Conservation (phyloP, 2,888 invertebrate genomes). For the Ectemnius lituratus region DNA sequence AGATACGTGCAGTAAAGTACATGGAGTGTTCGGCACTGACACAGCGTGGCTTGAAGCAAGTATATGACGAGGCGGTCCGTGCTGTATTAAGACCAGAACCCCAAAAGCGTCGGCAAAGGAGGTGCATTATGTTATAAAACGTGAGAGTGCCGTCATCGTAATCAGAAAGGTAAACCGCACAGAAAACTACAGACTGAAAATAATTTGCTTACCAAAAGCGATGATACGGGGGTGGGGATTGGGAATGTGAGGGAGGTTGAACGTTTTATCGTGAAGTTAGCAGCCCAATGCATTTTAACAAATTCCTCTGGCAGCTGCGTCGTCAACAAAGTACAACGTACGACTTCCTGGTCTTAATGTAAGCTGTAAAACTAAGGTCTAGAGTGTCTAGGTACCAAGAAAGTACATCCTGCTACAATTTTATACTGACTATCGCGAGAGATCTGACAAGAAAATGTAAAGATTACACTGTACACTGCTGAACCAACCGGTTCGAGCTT, state of each 20-base stretch:
- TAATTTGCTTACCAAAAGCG: conserved; percentile 43
- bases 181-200: conserved; percentile 55
- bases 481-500: no score
- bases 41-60: conserved; percentile 97
- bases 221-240: conserved; percentile 2
- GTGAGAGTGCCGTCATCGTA: conserved; percentile 43
- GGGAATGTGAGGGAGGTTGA: conserved; percentile 35
- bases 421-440: no score
- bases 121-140: conserved; percentile 89
- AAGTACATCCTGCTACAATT: conserved; percentile 21
- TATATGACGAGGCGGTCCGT: conserved; percentile 99
- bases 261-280: conserved; percentile 49
- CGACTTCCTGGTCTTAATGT: conserved; percentile 51
- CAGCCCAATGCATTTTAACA: conserved; percentile 46
- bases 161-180: conserved; percentile 56
- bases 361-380: conserved; percentile 50
- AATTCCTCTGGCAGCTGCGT: conserved; percentile 66
- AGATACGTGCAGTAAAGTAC: conserved; percentile 98
- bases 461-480: not conserved
- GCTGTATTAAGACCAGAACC: conserved; percentile 98
- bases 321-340: conserved; percentile 65
- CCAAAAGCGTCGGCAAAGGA: conserved; percentile 94
- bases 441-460: no score
- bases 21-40: conserved; percentile 99
- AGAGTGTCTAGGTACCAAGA: conserved; percentile 57